These are phyloP conservation scores for Atlantisia rogersi DNA, from an alignment of 2,113 vertebrate species.

Conservation along the genomic window DNA sequence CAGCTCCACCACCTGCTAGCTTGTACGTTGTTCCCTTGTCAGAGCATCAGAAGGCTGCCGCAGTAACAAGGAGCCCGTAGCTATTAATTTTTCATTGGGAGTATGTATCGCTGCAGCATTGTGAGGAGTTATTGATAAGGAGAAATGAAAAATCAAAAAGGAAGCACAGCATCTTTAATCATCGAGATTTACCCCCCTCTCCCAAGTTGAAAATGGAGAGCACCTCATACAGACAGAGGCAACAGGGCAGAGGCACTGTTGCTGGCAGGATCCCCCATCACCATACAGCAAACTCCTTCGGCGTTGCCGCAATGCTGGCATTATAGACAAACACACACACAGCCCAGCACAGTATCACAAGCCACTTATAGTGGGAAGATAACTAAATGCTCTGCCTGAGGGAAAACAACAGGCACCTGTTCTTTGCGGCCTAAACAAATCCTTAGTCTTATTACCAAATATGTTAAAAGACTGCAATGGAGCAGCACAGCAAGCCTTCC, in stretches of 20 bases:
- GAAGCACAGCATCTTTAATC: neutral
- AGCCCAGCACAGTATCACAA: fast-evolving
- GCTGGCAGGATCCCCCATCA: fast-evolving
- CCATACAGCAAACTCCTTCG: neutral
- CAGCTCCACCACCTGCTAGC: neutral
- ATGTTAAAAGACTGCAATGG: neutral
- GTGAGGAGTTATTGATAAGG: neutral
- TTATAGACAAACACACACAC: neutral
- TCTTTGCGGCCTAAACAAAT: neutral
- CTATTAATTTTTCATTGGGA: conserved; percentile 19
- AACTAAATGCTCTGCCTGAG: neutral
- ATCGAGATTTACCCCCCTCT: neutral
- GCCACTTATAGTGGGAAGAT: neutral
- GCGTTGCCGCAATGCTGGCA: fast-evolving
- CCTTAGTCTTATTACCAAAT: neutral
- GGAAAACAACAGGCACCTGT: neutral
- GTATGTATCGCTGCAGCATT: fast-evolving
- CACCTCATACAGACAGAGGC: neutral
- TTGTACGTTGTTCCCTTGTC: neutral
- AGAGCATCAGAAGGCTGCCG: neutral
- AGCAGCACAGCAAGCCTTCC: neutral
- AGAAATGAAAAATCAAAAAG: conserved; percentile 33
- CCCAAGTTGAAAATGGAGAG: neutral
- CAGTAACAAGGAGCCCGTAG: neutral
- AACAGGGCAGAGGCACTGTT: fast-evolving